Percentiles rank a stretch among this genome's conserved stretches.
phyloP scores from a whole-genome alignment of 1,140 invertebrate species.

The Sesamia nonagrioides region DNA sequence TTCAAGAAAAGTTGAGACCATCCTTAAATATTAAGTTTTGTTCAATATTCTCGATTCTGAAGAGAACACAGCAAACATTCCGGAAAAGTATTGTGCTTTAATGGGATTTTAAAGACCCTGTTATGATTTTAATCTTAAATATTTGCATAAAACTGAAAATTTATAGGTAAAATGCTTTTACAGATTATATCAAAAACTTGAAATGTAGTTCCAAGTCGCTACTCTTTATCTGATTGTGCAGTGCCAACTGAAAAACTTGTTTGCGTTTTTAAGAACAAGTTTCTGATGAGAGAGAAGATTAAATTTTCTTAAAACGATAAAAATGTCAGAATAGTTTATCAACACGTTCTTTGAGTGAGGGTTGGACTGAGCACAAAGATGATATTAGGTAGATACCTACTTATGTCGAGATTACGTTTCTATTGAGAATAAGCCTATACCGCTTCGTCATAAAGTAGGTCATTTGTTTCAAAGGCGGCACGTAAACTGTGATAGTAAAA shows the following conservation, averaged over 20 bases:
- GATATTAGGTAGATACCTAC: slow-evolving; percentile 31
- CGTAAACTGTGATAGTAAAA: slow-evolving; percentile 78
- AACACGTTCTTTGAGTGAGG: slow-evolving; percentile 20
- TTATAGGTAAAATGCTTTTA: slow-evolving; percentile 14
- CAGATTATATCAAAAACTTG: slow-evolving; percentile 5
- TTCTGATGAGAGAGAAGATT: slow-evolving; percentile 53
- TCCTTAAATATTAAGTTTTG: slow-evolving; percentile 12
- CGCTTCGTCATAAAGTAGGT: slow-evolving; percentile 63
- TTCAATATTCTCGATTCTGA: slow-evolving; percentile 1
- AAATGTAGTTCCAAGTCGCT: slow-evolving; percentile 36
- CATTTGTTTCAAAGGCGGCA: slow-evolving; percentile 71
- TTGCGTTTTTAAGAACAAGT: slow-evolving; percentile 47
- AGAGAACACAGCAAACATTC: neutral
- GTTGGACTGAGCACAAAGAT: slow-evolving; percentile 48
- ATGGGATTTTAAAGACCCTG: slow-evolving; percentile 30
- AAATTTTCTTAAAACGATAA: slow-evolving; percentile 50
- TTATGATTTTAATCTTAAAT: slow-evolving; percentile 7
- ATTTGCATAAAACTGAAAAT: neutral
- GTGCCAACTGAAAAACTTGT: slow-evolving; percentile 55
- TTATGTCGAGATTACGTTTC: slow-evolving; percentile 58
- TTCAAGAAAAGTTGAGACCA: slow-evolving; percentile 19
- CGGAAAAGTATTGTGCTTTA: neutral
- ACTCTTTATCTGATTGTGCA: slow-evolving; percentile 55
- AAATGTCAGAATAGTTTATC: slow-evolving; percentile 41
- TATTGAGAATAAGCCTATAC: slow-evolving; percentile 64